Percentiles rank a stretch among this genome's conserved stretches.
Conservation (phyloP, 1,140 invertebrate species). For the Pemphigus obesinymphae region DNA sequence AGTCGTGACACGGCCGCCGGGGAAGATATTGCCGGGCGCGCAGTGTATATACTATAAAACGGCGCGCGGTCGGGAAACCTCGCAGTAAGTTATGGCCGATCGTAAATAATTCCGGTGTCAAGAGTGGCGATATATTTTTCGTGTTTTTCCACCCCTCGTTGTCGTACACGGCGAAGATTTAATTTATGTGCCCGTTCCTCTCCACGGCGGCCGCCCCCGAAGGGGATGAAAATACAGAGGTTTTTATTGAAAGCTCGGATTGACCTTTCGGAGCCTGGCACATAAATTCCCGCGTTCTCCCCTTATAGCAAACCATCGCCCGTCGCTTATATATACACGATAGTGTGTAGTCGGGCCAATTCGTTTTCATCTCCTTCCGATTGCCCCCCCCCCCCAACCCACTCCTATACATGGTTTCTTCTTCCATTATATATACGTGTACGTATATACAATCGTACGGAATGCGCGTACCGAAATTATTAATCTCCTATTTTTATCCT, state of each 20-base stretch:
- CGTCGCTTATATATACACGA: too few relatives aligned
- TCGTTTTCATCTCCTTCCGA: neutral
- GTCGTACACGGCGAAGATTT: constrained; percentile 25
- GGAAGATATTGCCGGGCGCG: neutral
- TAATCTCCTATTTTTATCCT: too few relatives aligned
- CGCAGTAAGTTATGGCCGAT: constrained; percentile 32
- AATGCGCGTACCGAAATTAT: too few relatives aligned
- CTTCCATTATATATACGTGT: too few relatives aligned
- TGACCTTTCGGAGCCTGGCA: constrained; percentile 4
- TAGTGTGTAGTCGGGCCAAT: neutral
- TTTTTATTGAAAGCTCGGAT: constrained; percentile 39
- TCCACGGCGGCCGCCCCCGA: neutral
- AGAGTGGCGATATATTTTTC: constrained; percentile 38
- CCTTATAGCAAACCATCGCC: neutral
- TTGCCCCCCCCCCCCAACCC: too few relatives aligned
- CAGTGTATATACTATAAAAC: neutral
- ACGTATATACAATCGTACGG: too few relatives aligned
- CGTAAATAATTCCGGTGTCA: constrained; percentile 39
- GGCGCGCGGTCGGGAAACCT: neutral
- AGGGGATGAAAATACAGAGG: constrained; percentile 5
- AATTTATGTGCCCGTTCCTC: constrained; percentile 24
- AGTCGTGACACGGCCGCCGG: constrained; percentile 7
- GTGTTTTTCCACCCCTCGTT: constrained; percentile 16
- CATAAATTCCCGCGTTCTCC: neutral
- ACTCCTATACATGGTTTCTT: too few relatives aligned